Percentiles rank a stretch among this genome's conserved stretches.
These are phyloP conservation scores for Scotopteryx bipunctaria DNA, from an alignment of 2,888 invertebrate genomes.

Conservation along the genomic window DNA sequence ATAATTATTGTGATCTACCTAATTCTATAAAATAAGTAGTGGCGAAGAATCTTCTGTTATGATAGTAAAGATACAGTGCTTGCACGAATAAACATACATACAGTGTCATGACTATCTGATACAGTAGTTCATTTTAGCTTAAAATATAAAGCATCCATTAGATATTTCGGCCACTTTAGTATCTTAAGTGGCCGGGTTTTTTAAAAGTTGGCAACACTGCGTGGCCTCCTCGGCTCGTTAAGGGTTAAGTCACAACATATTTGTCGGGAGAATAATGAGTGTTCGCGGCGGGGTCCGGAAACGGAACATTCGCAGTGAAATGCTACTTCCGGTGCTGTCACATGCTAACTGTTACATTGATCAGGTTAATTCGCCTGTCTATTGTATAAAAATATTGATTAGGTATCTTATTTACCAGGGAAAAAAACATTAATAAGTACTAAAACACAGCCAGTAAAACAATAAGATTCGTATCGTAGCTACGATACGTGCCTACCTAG, in stretches of 20 bases:
- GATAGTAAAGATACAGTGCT: too few species aligned
- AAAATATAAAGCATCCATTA: too few species aligned
- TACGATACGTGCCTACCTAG: too few species aligned
- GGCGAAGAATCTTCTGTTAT: too few species aligned
- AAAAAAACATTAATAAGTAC: constrained; percentile 8
- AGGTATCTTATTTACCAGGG: too few species aligned
- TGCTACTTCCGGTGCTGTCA: constrained; percentile 67
- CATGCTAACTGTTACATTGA: constrained; percentile 43
- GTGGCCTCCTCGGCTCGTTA: constrained; percentile 58
- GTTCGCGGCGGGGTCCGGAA: constrained; percentile 70
- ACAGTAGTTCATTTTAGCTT: too few species aligned
- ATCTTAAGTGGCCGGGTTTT: background rate
- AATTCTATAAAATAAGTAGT: too few species aligned
- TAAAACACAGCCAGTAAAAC: background rate
- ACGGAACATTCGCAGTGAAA: constrained; percentile 71
- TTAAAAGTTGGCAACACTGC: constrained; percentile 22
- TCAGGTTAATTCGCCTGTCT: constrained; percentile 16
- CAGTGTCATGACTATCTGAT: too few species aligned
- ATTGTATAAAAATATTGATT: constrained; percentile 8
- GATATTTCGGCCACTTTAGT: background rate
- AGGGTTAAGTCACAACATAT: constrained; percentile 78
- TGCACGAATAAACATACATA: too few species aligned
- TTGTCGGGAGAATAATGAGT: constrained; percentile 79
- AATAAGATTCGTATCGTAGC: too few species aligned
- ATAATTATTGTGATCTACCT: too few species aligned